A percentile compares a stretch with the other conserved stretches of the same genome.
Evolutionary conservation across 2,797 vertebrate genomes (phyloP).

Genomic region (Varecia variegata): DNA sequence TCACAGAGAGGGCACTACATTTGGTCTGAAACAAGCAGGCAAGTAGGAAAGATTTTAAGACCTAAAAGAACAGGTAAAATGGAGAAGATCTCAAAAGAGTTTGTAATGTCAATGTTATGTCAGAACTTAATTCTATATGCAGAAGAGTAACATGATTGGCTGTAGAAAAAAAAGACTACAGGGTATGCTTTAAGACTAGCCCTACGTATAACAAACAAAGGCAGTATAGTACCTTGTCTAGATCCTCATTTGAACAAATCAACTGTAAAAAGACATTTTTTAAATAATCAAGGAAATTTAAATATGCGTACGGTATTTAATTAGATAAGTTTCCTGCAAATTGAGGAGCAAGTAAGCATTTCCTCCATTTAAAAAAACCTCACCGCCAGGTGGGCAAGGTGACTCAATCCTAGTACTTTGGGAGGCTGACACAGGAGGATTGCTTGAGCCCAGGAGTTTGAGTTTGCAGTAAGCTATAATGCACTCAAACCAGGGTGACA

Average conservation of each 20-base stretch:
- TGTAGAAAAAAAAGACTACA: neutral
- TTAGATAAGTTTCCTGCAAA: neutral
- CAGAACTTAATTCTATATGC: neutral
- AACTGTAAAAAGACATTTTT: slow-evolving; percentile 25
- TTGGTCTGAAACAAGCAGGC: neutral
- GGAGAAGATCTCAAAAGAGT: neutral
- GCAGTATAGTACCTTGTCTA: neutral
- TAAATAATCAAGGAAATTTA: slow-evolving; percentile 40
- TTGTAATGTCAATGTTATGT: neutral
- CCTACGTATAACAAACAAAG: neutral
- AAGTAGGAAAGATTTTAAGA: slow-evolving; percentile 11
- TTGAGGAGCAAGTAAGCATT: neutral
- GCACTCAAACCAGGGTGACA: neutral
- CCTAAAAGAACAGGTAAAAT: neutral
- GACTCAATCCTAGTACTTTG: neutral
- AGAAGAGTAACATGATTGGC: neutral
- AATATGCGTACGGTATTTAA: slow-evolving; percentile 13
- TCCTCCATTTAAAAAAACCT: neutral
- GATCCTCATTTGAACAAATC: slow-evolving; percentile 39
- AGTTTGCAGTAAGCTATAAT: neutral
- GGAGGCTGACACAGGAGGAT: neutral
- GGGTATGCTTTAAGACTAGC: neutral
- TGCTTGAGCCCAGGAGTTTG: neutral
- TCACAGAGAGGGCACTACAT: neutral
- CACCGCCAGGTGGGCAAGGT: neutral